Conservation (phyloP, 2,888 invertebrate species). For the Caenorhabditis sp. region DNA sequence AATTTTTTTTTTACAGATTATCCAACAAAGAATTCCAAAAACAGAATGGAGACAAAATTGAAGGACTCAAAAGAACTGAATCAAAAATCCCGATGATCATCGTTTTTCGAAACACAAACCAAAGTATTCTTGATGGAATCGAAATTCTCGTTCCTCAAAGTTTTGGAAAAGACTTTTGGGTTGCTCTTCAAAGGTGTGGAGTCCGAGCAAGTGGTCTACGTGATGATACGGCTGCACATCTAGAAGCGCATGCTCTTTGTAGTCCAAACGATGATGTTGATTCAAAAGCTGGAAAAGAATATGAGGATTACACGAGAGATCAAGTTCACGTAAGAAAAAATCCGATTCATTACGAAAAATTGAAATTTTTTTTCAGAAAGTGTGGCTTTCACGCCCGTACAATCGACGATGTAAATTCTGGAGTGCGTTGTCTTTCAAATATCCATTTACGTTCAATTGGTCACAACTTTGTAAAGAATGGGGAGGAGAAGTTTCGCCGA, state of each 20-base stretch:
- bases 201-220: conserved; percentile 58
- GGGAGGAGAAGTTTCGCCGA: conserved; percentile 8
- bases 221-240: conserved; percentile 55
- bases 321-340: conserved; percentile 27
- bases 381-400: conserved; percentile 32
- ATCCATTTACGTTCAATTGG: conserved; percentile 54
- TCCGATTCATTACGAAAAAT: not conserved
- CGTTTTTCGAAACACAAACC: conserved; percentile 34
- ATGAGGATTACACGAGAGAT: conserved; percentile 25
- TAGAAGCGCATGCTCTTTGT: conserved; percentile 45
- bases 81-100: conserved; percentile 46
- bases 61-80: conserved; percentile 30
- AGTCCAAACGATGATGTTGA: conserved; percentile 57
- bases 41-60: conserved; percentile 23
- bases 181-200: conserved; percentile 55
- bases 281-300: conserved; percentile 38
- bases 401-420: conserved; percentile 57
- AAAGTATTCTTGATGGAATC: conserved; percentile 37
- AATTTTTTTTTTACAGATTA: conserved; percentile 10
- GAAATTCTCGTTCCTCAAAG: conserved; percentile 51
- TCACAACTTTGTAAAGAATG: conserved; percentile 45
- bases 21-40: conserved; percentile 25
- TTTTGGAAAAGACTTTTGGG: conserved; percentile 60
- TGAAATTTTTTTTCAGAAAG: conserved; percentile 3
- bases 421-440: conserved; percentile 49